A percentile compares a stretch with the other conserved stretches of the same genome.
phyloP scores from a whole-genome alignment of 1,140 invertebrate genomes.

The Panagrolaimus sp. region DNA sequence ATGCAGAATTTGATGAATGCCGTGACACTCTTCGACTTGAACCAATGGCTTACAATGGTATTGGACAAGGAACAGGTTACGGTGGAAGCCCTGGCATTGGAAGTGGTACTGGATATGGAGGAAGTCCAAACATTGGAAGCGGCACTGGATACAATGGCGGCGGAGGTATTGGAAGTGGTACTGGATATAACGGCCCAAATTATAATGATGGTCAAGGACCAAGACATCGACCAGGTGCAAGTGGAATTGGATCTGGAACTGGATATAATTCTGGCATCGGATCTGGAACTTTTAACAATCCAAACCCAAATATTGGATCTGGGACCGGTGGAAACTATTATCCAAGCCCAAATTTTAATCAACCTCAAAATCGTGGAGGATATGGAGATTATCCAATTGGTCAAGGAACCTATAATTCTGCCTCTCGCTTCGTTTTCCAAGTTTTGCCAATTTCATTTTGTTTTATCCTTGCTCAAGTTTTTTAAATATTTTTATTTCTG shows the following conservation, averaged over 20 bases:
- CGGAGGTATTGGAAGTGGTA: conserved; percentile 2
- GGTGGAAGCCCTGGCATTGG: background rate
- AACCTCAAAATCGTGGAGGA: no score
- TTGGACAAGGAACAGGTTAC: background rate
- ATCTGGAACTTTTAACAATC: background rate
- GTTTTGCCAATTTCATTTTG: no score
- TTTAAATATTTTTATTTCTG: no score
- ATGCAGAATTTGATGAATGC: conserved; percentile 4
- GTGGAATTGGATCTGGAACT: background rate
- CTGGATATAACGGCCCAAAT: background rate
- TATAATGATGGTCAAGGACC: no score
- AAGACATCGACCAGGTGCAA: background rate
- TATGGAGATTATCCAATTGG: no score
- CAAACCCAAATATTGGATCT: background rate
- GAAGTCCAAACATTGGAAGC: background rate
- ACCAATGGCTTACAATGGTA: conserved; percentile 4
- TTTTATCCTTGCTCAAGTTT: no score
- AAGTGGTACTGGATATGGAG: background rate
- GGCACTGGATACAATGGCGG: conserved; percentile 2
- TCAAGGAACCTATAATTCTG: no score
- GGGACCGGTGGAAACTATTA: conserved; percentile 2
- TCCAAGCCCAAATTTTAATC: background rate
- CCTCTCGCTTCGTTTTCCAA: no score
- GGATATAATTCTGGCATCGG: background rate
- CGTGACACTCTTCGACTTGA: background rate